Evolutionary conservation across 2,888 invertebrate species (phyloP), one percentile per base, ranked within the genome.

Genomic region (Pecten maximus): DNA sequence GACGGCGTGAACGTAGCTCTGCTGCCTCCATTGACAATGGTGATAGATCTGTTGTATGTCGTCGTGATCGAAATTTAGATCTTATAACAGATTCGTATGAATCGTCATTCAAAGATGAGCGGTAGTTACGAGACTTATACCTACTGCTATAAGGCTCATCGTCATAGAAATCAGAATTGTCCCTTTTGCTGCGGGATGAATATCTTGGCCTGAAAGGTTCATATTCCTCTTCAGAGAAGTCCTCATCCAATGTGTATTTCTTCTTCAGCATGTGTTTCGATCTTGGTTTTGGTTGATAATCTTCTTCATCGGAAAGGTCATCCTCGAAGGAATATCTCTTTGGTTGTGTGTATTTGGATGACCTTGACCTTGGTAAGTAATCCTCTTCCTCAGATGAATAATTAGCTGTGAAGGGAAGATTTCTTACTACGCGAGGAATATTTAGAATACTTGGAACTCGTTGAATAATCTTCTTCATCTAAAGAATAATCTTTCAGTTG

Each of bases 371-470:
- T 74, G 74, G 74, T 35, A 74, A 10, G 35, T 74, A 74, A 10
- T 74, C 74, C 74, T 74, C 74, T 74, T 74, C 74, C 74, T 74
- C 74, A 6, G 74, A 74, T 74, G 74, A 74, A 10, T 28, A 74
- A 74, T 74, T 74, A 2, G 74, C 35, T 35, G 35, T 8, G 16
- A 60, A 74, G 0, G n/a, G 35, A 74, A 28, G 74, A 10, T 74
- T 74, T 74, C 74, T 74, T 74, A 35, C 0, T 23, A 74, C 74
- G 74, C 0, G 74, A 74, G 12, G 74, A 74, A 74, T 74, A 74
- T 74, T 74, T 74, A 74, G 74, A 74, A 16, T 74, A 74, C 74
- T 74, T 74, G 28, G 74, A 74, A 35, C 35, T 74, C 16, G 28
- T 4, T 28, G 35, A 74, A 74, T 35, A 74, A 74, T 74, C 74